Conservation (phyloP, 2,888 invertebrate species). For the Carcina quercana region DNA sequence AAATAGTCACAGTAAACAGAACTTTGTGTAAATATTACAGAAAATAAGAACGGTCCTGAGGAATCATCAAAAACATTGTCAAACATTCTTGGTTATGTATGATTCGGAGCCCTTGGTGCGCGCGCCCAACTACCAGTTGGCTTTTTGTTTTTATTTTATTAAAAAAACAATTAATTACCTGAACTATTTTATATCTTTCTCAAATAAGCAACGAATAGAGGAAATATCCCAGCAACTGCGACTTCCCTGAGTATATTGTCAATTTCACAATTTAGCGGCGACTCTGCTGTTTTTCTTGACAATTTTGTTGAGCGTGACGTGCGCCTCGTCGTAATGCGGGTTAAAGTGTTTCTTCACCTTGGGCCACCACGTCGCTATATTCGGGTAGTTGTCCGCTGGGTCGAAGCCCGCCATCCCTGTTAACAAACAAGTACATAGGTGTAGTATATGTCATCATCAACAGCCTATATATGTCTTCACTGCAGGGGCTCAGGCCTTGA, state of each 20-base stretch:
- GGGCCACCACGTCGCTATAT: constrained; percentile 78
- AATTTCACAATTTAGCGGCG: constrained; percentile 30
- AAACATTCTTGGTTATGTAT: too few relatives aligned
- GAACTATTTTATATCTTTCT: not conserved
- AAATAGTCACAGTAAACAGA: too few relatives aligned
- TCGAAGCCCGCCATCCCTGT: constrained; percentile 82
- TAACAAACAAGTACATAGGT: too few relatives aligned
- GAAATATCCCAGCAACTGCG: constrained; percentile 9
- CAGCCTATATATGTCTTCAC: too few relatives aligned
- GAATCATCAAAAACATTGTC: too few relatives aligned
- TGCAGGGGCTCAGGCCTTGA: too few relatives aligned
- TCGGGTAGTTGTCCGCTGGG: constrained; percentile 73
- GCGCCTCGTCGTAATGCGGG: constrained; percentile 79
- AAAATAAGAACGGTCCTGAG: too few relatives aligned
- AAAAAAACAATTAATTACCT: not conserved
- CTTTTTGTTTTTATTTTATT: too few relatives aligned
- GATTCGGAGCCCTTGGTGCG: too few relatives aligned
- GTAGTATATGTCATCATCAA: too few relatives aligned
- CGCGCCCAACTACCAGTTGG: too few relatives aligned
- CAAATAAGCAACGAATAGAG: not conserved
- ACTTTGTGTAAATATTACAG: too few relatives aligned
- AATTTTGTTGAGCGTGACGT: constrained; percentile 70
- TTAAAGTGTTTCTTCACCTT: constrained; percentile 75
- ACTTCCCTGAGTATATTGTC: constrained; percentile 18
- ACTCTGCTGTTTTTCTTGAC: constrained; percentile 35